Evolutionary conservation across 2,113 vertebrate genomes (phyloP).

Genomic region (Todiramphus chloris): DNA sequence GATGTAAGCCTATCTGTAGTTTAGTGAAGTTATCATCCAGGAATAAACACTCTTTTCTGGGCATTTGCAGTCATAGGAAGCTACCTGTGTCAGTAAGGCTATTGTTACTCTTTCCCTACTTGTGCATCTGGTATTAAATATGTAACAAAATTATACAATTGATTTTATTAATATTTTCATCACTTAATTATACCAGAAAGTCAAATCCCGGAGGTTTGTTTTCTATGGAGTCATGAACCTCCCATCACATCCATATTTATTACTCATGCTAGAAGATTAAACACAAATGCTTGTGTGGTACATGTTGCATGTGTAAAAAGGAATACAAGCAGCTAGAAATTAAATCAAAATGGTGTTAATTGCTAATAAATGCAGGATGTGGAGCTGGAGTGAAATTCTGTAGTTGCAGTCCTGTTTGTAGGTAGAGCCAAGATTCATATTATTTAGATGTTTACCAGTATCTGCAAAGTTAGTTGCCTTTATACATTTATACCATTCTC

Average conservation of each 20-base stretch:
- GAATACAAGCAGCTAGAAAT: slow-evolving; percentile 31
- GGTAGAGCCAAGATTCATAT: background rate
- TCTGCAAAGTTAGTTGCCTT: background rate
- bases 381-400: slow-evolving; percentile 18
- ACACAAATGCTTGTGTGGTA: background rate
- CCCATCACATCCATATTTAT: slow-evolving; percentile 62
- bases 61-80: background rate
- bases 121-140: background rate
- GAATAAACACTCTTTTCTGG: background rate
- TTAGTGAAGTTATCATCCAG: background rate
- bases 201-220: slow-evolving; percentile 13
- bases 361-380: slow-evolving; percentile 63
- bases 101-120: background rate
- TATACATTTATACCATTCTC: background rate
- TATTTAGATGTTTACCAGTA: background rate
- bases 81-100: background rate
- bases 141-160: background rate
- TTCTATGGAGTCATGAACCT: slow-evolving; percentile 7
- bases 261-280: background rate
- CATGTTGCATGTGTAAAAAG: slow-evolving; percentile 43
- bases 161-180: slow-evolving; percentile 22
- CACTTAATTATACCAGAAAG: slow-evolving; percentile 26
- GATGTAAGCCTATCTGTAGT: background rate
- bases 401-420: background rate
- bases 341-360: slow-evolving; percentile 57